phyloP scores from a whole-genome alignment of 92 coral and sea anemone genomes.

The Umimayanthus chanpuru region DNA sequence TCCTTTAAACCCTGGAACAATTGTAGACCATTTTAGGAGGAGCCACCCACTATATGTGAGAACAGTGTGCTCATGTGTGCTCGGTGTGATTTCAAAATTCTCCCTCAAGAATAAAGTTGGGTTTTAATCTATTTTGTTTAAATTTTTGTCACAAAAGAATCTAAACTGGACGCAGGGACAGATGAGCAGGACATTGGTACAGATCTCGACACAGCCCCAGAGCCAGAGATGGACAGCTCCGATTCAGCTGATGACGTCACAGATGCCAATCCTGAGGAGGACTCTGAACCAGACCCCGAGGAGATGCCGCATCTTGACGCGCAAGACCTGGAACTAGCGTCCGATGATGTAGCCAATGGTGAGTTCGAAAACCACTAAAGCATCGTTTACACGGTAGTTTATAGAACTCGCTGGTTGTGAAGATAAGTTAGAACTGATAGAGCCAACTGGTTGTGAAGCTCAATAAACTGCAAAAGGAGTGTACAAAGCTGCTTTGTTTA shows the following conservation, averaged over 20 bases:
- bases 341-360: constrained; percentile 34
- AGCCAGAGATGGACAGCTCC: neutral
- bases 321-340: neutral
- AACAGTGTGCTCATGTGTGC: too few species aligned
- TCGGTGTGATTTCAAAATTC: too few species aligned
- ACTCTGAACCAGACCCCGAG: constrained; percentile 4
- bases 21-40: too few species aligned
- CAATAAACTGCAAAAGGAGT: too few species aligned
- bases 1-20: too few species aligned
- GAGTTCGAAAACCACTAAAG: neutral
- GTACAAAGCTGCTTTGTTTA: too few species aligned
- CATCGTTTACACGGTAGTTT: too few species aligned
- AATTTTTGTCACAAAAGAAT: neutral
- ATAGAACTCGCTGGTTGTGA: too few species aligned
- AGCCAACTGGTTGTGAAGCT: too few species aligned
- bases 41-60: too few species aligned
- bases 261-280: constrained; percentile 19
- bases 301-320: constrained; percentile 6
- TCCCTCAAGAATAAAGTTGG: neutral
- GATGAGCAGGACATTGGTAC: neutral
- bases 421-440: too few species aligned
- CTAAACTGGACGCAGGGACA: neutral
- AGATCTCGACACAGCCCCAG: neutral
- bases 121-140: too few species aligned
- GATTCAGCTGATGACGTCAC: constrained; percentile 17